Base-by-base conservation (phyloP, 2,888 invertebrate genomes). In the Arctia plantaginis region DNA sequence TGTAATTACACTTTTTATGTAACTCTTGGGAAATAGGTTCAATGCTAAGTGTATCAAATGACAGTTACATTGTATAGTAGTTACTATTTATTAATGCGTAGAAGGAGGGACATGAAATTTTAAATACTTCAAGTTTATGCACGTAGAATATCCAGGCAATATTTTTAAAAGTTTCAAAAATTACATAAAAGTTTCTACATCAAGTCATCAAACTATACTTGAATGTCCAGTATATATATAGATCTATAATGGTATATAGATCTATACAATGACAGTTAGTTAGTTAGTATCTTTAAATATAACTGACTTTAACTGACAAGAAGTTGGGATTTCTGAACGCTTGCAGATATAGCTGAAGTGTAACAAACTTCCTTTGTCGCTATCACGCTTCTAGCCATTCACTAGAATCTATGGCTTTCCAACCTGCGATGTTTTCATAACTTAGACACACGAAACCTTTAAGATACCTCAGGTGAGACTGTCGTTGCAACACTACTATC, bases 1-100 rank as follows among this genome's bases (percentile, higher is more conserved):
- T 18, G 18, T 71, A 47, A 71, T 71, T 30, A 64, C 33, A 20
- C 0, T 44, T 62, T 66, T 71, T 71, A 30, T 47, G 18, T 62
- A 47, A 27, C 71, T 71, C 51, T n/a, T 35, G 12, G 23, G 41
- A 10, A 35, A n/a, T n/a, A 33, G 10, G 8, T 59, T 59, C 27
- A 13, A 59, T 13, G 27, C 2, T n/a, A 59, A 59, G 13, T 59
- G 15, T 2, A 59, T 27, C 13, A 27, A 59, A 15, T 1, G 27
- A 27, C 27, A 0, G 10, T 27, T 59, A 59, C 15, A 27, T 59
- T 27, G 3, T 59, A 55, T n/a, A 55, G 7, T 15, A 2, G n/a
- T 4, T n/a, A 55, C n/a, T n/a, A n/a, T 23, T n/a, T 55, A 55
- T 55, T n/a, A 8, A 55, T 55, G 8, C n/a, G 1, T n/a, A 3